Evolutionary conservation across 1,140 invertebrate genomes (phyloP).

Genomic region (Drosophila orena): DNA sequence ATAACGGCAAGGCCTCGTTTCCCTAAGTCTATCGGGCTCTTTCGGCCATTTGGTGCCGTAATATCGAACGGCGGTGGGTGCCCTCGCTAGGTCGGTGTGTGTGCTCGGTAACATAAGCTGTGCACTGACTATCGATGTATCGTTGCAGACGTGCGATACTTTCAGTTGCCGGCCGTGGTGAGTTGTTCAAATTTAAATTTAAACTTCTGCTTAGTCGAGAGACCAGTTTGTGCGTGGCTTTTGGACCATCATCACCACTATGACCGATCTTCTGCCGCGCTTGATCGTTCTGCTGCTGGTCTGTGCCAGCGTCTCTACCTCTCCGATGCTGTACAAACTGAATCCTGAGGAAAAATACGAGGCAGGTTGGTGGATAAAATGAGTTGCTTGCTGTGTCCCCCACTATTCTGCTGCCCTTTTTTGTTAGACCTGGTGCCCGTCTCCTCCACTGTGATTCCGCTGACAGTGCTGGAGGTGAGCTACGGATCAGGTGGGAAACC

Average conservation of each 20-base stretch:
- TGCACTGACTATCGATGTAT: background rate
- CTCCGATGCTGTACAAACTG: conserved; percentile 80
- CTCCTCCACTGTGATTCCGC: conserved; percentile 88
- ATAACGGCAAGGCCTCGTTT: too few relatives aligned
- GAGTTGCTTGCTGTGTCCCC: background rate
- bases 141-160: background rate
- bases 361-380: conserved; percentile 48
- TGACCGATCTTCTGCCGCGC: conserved; percentile 8
- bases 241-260: conserved; percentile 23
- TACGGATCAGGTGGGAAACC: conserved; percentile 78
- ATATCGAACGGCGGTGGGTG: too few relatives aligned
- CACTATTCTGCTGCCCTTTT: background rate
- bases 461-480: conserved; percentile 87
- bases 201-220: background rate
- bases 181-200: conserved; percentile 20
- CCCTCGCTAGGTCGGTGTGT: background rate
- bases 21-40: too few relatives aligned
- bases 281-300: conserved; percentile 28
- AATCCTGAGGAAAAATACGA: conserved; percentile 82
- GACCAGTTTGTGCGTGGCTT: conserved; percentile 29
- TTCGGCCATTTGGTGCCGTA: too few relatives aligned
- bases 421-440: conserved; percentile 87
- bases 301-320: conserved; percentile 28
- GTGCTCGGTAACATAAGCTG: background rate
- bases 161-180: conserved; percentile 5